These are phyloP conservation scores for Apis dorsata DNA, from an alignment of 1,140 invertebrate species.

Conservation along the genomic window DNA sequence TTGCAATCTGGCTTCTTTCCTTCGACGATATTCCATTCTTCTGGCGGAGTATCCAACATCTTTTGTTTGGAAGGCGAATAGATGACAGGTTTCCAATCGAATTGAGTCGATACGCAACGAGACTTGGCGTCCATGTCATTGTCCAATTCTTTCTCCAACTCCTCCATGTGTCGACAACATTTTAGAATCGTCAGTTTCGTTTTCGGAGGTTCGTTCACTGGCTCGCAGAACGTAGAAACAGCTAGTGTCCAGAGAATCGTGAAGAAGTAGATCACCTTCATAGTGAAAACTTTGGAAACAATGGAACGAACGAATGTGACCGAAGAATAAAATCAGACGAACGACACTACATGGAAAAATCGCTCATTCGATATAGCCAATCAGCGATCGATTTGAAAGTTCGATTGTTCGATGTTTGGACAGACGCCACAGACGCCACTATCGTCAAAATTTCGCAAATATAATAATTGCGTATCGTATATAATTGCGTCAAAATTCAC, in stretches of 20 bases:
- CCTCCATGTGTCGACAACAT: slow-evolving; percentile 79
- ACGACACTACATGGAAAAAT: neutral
- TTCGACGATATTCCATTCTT: slow-evolving; percentile 78
- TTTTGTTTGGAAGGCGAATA: slow-evolving; percentile 76
- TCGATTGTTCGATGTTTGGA: neutral
- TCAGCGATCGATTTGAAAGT: neutral
- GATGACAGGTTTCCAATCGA: slow-evolving; percentile 79
- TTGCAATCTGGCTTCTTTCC: slow-evolving; percentile 75
- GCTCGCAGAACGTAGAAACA: neutral
- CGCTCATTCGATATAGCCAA: neutral
- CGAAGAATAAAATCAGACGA: neutral
- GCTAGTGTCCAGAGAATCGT: slow-evolving; percentile 3
- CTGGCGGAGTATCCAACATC: slow-evolving; percentile 74
- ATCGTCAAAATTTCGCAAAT: neutral
- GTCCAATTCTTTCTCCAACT: slow-evolving; percentile 63
- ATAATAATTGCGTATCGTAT: neutral
- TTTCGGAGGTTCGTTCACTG: slow-evolving; percentile 23
- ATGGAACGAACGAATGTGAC: neutral
- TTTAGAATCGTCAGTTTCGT: slow-evolving; percentile 75
- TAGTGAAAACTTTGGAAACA: neutral
- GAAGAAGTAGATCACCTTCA: neutral
- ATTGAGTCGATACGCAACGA: slow-evolving; percentile 60
- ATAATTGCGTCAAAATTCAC: no score
- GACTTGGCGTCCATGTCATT: slow-evolving; percentile 34
- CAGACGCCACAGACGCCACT: neutral